Base-by-base conservation (phyloP, 2,797 vertebrate species). In the Morus bassanus region DNA sequence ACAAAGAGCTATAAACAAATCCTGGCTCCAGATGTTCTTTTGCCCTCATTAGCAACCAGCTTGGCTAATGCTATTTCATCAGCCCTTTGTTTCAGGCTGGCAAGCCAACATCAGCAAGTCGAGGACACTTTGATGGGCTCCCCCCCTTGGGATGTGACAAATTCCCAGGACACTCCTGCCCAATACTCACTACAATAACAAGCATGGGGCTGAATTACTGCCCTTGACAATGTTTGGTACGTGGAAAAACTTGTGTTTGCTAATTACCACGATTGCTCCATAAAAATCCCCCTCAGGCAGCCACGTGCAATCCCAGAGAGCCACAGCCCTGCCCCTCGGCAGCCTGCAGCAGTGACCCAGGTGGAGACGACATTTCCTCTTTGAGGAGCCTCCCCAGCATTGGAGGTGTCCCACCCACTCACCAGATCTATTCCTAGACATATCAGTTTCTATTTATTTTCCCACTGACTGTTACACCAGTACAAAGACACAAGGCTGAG, bases 211-310 rank as follows among this genome's bases (percentile, higher is more conserved):
- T 94, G 91, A 94, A 93, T 96, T 94, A 94, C 78, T 89, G 95
- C 91, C 91, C 92, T 96, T 6, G 48, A 96, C 95, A 95, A 95
- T 93, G 96, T 85, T 95, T 95, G 94, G 96, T 96, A 96, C 92
- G 93, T 97, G 96, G 96, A 96, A 96, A 84, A 96, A 96, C 96
- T 96, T 48, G 96, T 96, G 96, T 80, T 81, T 33, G 59, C 87
- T 95, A 97, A 97, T 96, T 88, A 79, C 79, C 51, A 6, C 0
- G 9, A 64, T 97, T 97, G 87, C 97, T 57, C 91, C 94, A 93
- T 50, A 70, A 76, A 92, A 96, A 96, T 76, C 54, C 83, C 74
- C 93, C 92, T 76, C 2, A 0, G 95, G 92, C 88, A 53, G 87
- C 86, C 45, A 0, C 8, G 5, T 89, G 94, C 88, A 89, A 85